phyloP scores from a whole-genome alignment of 1,140 invertebrate genomes.

The Brachionus asplanchnoidis region DNA sequence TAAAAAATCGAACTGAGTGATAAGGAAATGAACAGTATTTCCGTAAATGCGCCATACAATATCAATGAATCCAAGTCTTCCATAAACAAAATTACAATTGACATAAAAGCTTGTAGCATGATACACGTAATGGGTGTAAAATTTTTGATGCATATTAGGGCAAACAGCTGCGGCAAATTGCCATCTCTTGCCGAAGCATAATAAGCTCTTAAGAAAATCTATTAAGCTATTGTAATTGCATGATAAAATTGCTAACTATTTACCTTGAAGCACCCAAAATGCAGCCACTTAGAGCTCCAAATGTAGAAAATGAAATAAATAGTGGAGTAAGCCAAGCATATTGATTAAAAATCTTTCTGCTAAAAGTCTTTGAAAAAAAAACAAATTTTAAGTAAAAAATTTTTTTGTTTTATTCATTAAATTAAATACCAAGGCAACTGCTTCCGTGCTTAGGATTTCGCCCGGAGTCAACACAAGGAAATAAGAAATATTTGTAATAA shows the following conservation, averaged over 20 bases:
- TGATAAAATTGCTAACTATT: not conserved
- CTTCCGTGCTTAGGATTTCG: slow-evolving; percentile 57
- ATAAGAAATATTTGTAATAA: slow-evolving; percentile 59
- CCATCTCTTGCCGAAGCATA: slow-evolving; percentile 51
- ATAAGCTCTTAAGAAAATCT: slow-evolving; percentile 47
- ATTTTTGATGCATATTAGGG: slow-evolving; percentile 48
- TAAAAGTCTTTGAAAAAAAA: slow-evolving; percentile 67
- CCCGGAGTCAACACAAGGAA: slow-evolving; percentile 58
- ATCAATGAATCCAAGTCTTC: slow-evolving; percentile 52
- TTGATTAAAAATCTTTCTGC: slow-evolving; percentile 80
- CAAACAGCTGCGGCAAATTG: slow-evolving; percentile 51
- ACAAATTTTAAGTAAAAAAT: not conserved
- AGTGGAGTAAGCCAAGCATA: slow-evolving; percentile 90
- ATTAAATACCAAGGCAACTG: slow-evolving; percentile 58
- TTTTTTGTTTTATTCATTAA: not conserved
- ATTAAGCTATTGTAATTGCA: not conserved
- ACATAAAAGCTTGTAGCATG: slow-evolving; percentile 43
- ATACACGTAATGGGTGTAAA: slow-evolving; percentile 45
- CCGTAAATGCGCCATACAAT: slow-evolving; percentile 50
- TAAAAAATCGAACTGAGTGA: slow-evolving; percentile 40
- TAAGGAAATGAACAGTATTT: slow-evolving; percentile 30
- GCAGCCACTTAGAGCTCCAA: slow-evolving; percentile 96
- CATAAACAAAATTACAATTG: slow-evolving; percentile 49
- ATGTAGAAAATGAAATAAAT: slow-evolving; percentile 94
- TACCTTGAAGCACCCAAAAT: slow-evolving; percentile 61